Base-by-base conservation (phyloP, 2,888 invertebrate genomes). In the Scaptomyza reducta region DNA sequence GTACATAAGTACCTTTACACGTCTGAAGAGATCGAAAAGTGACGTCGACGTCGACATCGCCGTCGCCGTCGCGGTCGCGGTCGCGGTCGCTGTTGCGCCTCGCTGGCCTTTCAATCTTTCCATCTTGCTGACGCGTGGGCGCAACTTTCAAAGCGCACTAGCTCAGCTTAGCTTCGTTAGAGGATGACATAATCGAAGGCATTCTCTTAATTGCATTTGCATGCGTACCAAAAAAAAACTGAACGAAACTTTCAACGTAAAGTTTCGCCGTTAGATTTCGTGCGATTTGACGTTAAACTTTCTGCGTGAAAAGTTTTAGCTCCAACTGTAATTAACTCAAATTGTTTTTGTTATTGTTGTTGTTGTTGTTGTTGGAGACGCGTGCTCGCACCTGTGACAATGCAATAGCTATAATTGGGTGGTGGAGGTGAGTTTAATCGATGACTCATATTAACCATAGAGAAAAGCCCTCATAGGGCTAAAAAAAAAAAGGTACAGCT, bases 181-280 rank as follows among this genome's bases (percentile, higher is more conserved):
- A 64, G 18, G 49, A 85, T 85, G 81, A 82, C 81, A 85, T 82
- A 82, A 82, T 85, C 85, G 56, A 77, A 68, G 25, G 54, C 42
- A 56, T 56, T 62, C 31, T 42, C 46, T 58, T 51, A 41, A 47
- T 38, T 74, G 75, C 71, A 67, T 62, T 71, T 74, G 71, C 75
- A 75, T 71, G 66, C 40, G 22, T 38, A 29, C 14, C 42, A 44
- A 25, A 6, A 3, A 22, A 45, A 27, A 56, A 59, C 33, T 16
- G 10, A 41, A 57, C 27, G 22, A 56, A 70, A 65, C 60, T 70
- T 74, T 74, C 27, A 18, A 55, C 58, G 44, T 46, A 55, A 56
- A 54, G 54, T 60, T 68, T 56, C 10, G 25, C n/a, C 35, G 45
- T 59, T 54, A 50, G 46, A 11, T 50, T 50, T 35, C 25, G 50